Conservation (phyloP, 2,797 vertebrate species). For the Acomys russatus region DNA sequence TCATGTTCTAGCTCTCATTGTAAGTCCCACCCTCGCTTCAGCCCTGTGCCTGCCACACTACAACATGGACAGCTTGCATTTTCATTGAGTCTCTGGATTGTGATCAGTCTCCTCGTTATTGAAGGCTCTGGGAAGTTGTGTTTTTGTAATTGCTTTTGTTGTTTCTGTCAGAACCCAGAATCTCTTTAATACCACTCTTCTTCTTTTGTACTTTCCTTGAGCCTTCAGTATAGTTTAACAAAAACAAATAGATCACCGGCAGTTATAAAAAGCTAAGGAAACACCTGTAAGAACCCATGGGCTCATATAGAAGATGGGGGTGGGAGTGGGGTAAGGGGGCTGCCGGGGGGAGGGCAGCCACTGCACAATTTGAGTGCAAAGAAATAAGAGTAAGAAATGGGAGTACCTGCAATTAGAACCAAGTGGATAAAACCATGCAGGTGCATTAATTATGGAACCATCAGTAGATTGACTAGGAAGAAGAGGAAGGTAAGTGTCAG, state of each 20-base stretch:
- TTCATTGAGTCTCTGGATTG: neutral
- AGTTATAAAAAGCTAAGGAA: neutral
- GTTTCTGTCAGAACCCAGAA: neutral
- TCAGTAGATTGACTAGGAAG: neutral
- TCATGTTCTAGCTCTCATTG: constrained; percentile 10
- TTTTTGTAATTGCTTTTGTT: neutral
- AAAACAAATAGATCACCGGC: neutral
- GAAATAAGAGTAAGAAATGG: neutral
- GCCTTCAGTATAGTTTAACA: neutral
- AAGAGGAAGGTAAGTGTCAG: neutral
- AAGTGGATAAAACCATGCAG: neutral
- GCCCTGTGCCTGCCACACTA: neutral
- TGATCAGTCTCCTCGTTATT: neutral
- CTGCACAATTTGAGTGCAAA: neutral
- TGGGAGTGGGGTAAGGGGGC: too few relatives aligned
- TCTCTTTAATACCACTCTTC: neutral
- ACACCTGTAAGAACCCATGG: neutral
- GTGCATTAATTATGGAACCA: neutral
- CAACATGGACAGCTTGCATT: neutral
- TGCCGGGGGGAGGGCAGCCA: neutral
- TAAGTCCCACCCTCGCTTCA: neutral
- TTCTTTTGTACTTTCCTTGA: constrained; percentile 19
- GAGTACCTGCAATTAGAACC: neutral
- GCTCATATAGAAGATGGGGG: neutral
- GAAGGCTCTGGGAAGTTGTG: neutral